Evolutionary conservation across 2,113 vertebrate species (phyloP), one percentile per base, ranked within the genome.

Genomic region (Zootoca vivipara): DNA sequence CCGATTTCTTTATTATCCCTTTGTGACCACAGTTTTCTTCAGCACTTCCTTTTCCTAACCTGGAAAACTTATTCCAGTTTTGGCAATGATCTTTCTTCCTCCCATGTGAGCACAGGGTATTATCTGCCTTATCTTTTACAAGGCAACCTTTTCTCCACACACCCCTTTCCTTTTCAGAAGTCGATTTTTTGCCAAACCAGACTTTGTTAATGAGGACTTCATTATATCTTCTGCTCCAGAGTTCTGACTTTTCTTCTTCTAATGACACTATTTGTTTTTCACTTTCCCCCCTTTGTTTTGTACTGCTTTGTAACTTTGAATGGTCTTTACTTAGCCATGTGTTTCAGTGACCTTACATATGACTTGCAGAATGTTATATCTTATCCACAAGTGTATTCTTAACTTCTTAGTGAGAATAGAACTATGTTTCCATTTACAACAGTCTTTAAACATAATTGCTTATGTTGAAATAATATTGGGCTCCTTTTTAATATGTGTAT

Each of bases 1-100:
- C 73, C 93, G 87, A 90, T 89, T 93, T 90, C 85, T 89, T 89
- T 92, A 89, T 95, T 90, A 79, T 69, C 82, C 75, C 85, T 89
- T 70, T 81, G 90, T 91, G 80, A 70, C 80, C 85, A 82, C 90
- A 64, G 87, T 70, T 95, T 96, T 93, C 91, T 95, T 62, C 58
- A 87, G 89, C 84, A 82, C 90, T 96, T 94, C 91, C 91, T 95
- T 93, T 38, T 95, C 93, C 94, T 96, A 92, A 58, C 92, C 91
- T 93, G 94, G 92, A 93, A 96, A 95, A 92, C 89, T 7, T 94
- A 90, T 93, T 96, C 95, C 85, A 89, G 84, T 93, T 92, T 94
- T 95, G 94, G 92, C 95, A 94, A 86, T 0, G 18, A 78, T 85
- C 88, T 86, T 90, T 24, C 82, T 85, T 92, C 88, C 90, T 92